phyloP scores from a whole-genome alignment of 2,797 vertebrate species.

The Chanos chanos region DNA sequence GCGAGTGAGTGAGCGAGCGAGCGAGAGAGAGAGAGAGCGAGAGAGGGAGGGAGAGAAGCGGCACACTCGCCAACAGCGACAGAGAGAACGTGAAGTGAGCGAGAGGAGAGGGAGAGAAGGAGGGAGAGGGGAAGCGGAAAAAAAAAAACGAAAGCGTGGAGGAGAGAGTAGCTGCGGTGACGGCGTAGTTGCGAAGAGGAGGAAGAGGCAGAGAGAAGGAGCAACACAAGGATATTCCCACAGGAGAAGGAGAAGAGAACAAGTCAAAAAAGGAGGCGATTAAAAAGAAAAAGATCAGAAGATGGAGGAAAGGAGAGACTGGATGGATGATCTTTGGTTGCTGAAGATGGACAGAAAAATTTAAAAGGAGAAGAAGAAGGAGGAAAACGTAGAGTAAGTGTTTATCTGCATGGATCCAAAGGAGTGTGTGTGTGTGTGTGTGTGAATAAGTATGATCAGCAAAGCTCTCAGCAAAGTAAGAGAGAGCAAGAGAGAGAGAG shows the following conservation, averaged over 20 bases:
- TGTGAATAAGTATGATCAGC: slow-evolving; percentile 17
- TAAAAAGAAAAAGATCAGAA: slow-evolving; percentile 18
- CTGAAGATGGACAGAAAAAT: slow-evolving; percentile 46
- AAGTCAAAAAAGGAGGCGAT: slow-evolving; percentile 2
- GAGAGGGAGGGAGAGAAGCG: slow-evolving; percentile 39
- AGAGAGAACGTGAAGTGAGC: slow-evolving; percentile 20
- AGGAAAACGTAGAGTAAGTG: slow-evolving; percentile 40
- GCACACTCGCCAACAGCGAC: slow-evolving; percentile 41
- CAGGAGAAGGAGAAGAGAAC: background rate
- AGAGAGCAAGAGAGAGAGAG: too few species aligned
- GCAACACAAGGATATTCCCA: slow-evolving; percentile 1
- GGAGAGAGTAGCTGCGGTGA: slow-evolving; percentile 33
- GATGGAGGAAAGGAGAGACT: slow-evolving; percentile 9
- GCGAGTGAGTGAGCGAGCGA: slow-evolving; percentile 38
- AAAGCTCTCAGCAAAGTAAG: background rate
- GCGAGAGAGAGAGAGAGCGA: slow-evolving; percentile 42
- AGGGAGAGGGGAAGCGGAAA: background rate
- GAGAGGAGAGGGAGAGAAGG: slow-evolving; percentile 7
- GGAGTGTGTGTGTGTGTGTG: slow-evolving; percentile 3
- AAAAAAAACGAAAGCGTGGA: slow-evolving; percentile 39
- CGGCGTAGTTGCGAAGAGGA: slow-evolving; percentile 41
- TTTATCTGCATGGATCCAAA: slow-evolving; percentile 47
- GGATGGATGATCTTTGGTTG: slow-evolving; percentile 15
- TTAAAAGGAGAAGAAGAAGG: slow-evolving; percentile 43
- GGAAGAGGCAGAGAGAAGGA: slow-evolving; percentile 5